Evolutionary conservation across 2,888 invertebrate species (phyloP).

Genomic region (Apamea sordens): DNA sequence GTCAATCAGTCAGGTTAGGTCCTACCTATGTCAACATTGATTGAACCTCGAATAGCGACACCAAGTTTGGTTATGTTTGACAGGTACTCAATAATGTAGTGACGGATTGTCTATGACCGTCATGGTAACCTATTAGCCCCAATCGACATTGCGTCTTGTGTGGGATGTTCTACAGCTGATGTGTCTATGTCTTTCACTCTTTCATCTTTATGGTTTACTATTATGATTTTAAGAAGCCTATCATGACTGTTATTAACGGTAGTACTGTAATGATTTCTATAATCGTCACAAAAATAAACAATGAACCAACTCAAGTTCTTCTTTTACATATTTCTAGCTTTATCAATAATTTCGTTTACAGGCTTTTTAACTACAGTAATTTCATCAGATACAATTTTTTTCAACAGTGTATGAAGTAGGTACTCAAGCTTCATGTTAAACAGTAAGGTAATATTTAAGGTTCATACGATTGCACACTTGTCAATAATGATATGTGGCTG

Average conservation of each 20-base stretch:
- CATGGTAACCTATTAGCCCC: conserved; percentile 50
- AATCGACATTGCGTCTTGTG: conserved; percentile 33
- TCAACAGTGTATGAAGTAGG: neutral
- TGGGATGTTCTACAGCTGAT: conserved; percentile 24
- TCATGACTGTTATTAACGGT: neutral
- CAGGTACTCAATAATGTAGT: conserved; percentile 37
- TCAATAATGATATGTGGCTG: neutral
- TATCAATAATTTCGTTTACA: neutral
- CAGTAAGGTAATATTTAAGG: conserved; percentile 16
- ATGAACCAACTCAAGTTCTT: neutral
- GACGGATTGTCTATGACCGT: conserved; percentile 23
- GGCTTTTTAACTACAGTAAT: neutral
- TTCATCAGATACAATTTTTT: neutral
- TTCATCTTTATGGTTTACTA: neutral
- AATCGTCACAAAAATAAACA: neutral
- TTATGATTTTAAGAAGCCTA: neutral
- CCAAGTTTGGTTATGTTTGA: conserved; percentile 22
- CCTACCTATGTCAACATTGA: conserved; percentile 36
- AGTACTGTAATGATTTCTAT: neutral
- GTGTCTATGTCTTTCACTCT: neutral
- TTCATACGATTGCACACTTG: neutral
- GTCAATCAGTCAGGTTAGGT: conserved; percentile 32
- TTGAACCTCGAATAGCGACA: conserved; percentile 16
- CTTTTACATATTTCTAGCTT: neutral
- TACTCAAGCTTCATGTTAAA: neutral